Conservation (phyloP, 2,797 vertebrate genomes). For the Esox lucius region DNA sequence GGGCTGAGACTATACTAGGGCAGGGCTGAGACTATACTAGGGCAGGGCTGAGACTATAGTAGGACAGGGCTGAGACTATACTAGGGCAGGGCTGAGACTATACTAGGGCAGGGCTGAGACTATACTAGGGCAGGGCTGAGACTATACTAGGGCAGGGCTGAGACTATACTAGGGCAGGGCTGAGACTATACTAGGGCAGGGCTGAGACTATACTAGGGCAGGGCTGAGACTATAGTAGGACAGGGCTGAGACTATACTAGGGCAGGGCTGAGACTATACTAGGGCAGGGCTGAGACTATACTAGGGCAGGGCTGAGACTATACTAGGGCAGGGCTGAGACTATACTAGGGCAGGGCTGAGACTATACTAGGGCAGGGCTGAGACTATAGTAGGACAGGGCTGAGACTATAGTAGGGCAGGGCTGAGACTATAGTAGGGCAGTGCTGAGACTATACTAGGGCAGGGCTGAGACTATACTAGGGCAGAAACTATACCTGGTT, state of each 20-base stretch:
- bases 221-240: not conserved
- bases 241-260: not conserved
- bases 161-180: no score
- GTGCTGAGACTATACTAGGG: slow-evolving; percentile 20
- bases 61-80: not conserved
- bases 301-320: not conserved
- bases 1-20: not conserved
- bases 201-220: no score
- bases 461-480: not conserved
- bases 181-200: no score
- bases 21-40: not conserved
- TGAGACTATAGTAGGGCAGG: not conserved
- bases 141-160: not conserved
- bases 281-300: not conserved
- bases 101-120: not conserved
- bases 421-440: not conserved
- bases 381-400: not conserved
- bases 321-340: not conserved
- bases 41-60: slow-evolving; percentile 18
- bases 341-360: not conserved
- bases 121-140: slow-evolving; percentile 19
- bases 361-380: not conserved
- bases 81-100: not conserved
- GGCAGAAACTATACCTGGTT: not conserved
- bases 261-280: not conserved